These are phyloP conservation scores for Centropus unirufus DNA, from an alignment of 2,113 vertebrate genomes.

Conservation along the genomic window DNA sequence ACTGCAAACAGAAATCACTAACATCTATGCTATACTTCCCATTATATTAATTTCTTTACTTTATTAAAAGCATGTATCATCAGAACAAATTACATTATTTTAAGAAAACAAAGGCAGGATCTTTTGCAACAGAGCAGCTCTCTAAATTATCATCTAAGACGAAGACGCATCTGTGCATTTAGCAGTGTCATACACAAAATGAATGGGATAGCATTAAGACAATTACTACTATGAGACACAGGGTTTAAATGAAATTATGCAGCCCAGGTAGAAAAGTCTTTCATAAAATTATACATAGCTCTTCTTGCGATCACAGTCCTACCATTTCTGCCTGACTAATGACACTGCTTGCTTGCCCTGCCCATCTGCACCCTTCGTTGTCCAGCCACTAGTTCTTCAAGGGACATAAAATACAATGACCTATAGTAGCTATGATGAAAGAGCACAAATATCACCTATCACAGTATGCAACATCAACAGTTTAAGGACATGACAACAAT, in stretches of 20 bases:
- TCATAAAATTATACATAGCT: neutral
- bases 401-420: neutral
- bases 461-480: neutral
- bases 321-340: neutral
- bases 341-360: neutral
- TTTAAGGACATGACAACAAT: neutral
- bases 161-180: neutral
- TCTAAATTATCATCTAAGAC: neutral
- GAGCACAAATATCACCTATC: neutral
- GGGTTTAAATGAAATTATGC: neutral
- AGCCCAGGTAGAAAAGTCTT: neutral
- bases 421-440: neutral
- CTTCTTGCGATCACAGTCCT: accelerated
- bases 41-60: neutral
- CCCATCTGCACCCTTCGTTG: neutral
- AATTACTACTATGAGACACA: neutral
- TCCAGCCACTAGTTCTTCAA: neutral
- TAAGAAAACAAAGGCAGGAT: neutral
- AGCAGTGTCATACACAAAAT: neutral
- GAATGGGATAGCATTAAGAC: neutral
- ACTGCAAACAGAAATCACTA: neutral
- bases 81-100: neutral
- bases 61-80: neutral
- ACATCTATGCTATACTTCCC: neutral
- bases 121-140: neutral